Conservation (phyloP, 1,140 invertebrate species). For the Penaeus indicus region DNA sequence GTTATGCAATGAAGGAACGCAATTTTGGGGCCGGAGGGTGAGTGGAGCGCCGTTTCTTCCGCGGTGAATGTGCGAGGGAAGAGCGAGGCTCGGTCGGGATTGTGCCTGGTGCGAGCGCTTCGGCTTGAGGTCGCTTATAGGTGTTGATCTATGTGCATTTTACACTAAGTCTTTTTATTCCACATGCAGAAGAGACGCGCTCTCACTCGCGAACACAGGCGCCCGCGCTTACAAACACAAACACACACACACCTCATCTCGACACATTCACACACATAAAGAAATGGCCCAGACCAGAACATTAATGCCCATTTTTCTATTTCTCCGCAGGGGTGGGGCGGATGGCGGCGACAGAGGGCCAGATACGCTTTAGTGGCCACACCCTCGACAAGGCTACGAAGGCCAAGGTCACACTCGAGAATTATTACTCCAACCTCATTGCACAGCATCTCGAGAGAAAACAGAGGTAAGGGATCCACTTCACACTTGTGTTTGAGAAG, state of each 20-base stretch:
- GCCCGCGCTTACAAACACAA: not conserved
- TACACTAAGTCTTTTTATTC: too few species aligned
- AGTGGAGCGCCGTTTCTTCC: too few species aligned
- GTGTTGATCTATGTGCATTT: too few species aligned
- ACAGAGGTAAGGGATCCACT: slow-evolving; percentile 79
- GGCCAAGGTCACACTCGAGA: slow-evolving; percentile 98
- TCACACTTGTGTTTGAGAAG: too few species aligned
- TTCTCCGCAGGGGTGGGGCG: slow-evolving; percentile 61
- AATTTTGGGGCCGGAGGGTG: too few species aligned
- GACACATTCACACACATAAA: not conserved
- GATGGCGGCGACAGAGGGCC: slow-evolving; percentile 67
- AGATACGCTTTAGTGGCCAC: slow-evolving; percentile 90
- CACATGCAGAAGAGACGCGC: too few species aligned
- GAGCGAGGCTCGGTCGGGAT: too few species aligned
- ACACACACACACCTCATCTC: not conserved
- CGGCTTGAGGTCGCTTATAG: too few species aligned
- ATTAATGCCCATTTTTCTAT: not conserved
- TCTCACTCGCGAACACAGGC: not conserved
- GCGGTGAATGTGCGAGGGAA: too few species aligned
- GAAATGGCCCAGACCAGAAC: not conserved
- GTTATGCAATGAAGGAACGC: too few species aligned
- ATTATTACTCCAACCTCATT: slow-evolving; percentile 98
- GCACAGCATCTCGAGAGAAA: slow-evolving; percentile 97
- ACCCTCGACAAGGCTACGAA: slow-evolving; percentile 99
- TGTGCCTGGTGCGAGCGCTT: too few species aligned